Base-by-base conservation (phyloP, 2,113 vertebrate species). In the Columba livia region DNA sequence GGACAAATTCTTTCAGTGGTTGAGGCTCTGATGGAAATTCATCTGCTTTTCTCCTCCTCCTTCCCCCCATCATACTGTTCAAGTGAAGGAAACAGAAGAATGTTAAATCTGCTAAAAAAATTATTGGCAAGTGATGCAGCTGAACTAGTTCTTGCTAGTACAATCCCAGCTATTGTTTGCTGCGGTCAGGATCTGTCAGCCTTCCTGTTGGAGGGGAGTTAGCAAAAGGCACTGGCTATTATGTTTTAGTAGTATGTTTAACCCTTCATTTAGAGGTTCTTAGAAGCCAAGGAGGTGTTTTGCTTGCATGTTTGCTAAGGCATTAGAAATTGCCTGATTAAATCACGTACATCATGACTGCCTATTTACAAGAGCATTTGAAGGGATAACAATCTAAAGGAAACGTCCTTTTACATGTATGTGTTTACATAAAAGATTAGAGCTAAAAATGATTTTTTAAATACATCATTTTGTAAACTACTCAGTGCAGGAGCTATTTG, bases 111-210 rank as follows among this genome's bases (percentile, higher is more conserved):
- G 97, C 97, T 98, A 97, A 91, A 97, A 97, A 97, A 97, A 98
- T 97, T 97, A 97, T 93, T 98, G 98, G 98, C 98, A 97, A 97
- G 71, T 92, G 97, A 97, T 97, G 97, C 93, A 31, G 97, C 96
- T 91, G 36, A 96, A 97, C 98, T 97, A 97, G 97, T 98, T 98
- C 96, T 97, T 92, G 56, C 97, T 89, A 97, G 97, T 97, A 98
- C 98, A 98, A 97, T 98, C 90, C 94, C 94, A 96, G 97, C 97
- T 96, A 98, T 98, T 98, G 98, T 98, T 98, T 97, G 97, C 96
- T 96, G 92, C 56, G 96, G 93, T 97, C 83, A 93, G 97, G 95
- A 97, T 95, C 96, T 93, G 94, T 95, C 95, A 94, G 97, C 96
- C 97, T 98, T 98, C 97, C 97, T 97, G 96, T 96, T 97, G 91